Percentiles rank a stretch among this genome's conserved stretches.
Evolutionary conservation across 2,797 vertebrate species (phyloP).

Genomic region (Helicolenus hilgendorfi): DNA sequence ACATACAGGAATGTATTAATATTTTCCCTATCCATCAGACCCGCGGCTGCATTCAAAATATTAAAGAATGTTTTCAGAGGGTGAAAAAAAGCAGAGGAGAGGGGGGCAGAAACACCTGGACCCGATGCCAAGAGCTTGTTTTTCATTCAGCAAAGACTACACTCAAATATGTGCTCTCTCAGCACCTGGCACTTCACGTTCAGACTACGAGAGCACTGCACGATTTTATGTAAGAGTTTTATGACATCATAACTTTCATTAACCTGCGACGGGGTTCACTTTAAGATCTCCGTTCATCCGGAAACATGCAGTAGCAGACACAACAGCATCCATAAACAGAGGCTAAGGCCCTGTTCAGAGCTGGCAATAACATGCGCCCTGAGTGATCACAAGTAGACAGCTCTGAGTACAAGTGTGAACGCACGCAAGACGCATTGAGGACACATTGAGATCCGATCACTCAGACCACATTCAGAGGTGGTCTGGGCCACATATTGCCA

Average conservation of each 20-base stretch:
- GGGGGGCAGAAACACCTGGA: slow-evolving; percentile 61
- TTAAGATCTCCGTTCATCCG: background rate
- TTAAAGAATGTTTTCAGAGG: slow-evolving; percentile 71
- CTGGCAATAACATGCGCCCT: too few relatives aligned
- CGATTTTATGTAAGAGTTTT: background rate
- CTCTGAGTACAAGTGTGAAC: too few relatives aligned
- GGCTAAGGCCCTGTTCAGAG: background rate
- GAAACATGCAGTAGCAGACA: slow-evolving; percentile 33
- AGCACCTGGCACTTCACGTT: slow-evolving; percentile 52
- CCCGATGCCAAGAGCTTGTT: slow-evolving; percentile 34
- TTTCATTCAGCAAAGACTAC: slow-evolving; percentile 61
- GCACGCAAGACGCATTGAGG: too few relatives aligned
- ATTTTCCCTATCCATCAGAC: slow-evolving; percentile 86
- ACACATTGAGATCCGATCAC: too few relatives aligned
- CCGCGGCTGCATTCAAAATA: slow-evolving; percentile 64
- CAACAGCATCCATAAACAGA: slow-evolving; percentile 33
- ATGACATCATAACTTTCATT: slow-evolving; percentile 22
- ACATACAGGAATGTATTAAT: slow-evolving; percentile 87
- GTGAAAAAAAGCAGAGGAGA: slow-evolving; percentile 54
- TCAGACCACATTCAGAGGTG: too few relatives aligned
- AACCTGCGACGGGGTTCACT: background rate
- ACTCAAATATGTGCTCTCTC: slow-evolving; percentile 46
- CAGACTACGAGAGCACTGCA: background rate
- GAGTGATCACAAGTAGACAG: too few relatives aligned
- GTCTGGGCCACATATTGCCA: too few relatives aligned